These are phyloP conservation scores for Bungarus multicinctus DNA, from an alignment of 2,113 vertebrate genomes.

Conservation along the genomic window DNA sequence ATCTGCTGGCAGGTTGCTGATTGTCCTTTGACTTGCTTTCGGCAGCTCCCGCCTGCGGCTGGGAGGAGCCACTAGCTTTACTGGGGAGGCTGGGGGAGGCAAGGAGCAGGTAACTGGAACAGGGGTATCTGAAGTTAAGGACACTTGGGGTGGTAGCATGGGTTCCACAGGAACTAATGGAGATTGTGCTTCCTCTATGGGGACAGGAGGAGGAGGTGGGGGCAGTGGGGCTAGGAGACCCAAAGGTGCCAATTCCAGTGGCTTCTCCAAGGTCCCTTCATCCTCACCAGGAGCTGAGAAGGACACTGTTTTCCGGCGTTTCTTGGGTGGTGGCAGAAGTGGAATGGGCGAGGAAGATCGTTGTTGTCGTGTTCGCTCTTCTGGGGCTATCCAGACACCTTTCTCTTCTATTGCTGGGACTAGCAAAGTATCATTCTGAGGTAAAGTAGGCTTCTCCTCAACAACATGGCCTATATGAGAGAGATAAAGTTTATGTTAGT, in stretches of 20 bases:
- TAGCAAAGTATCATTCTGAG: constrained; percentile 17
- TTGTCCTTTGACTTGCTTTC: constrained; percentile 76
- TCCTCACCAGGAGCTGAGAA: constrained; percentile 78
- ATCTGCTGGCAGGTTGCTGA: constrained; percentile 86
- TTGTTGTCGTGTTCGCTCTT: constrained; percentile 8
- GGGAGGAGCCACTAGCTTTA: constrained; percentile 8
- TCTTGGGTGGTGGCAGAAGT: constrained; percentile 85
- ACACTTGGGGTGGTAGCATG: neutral
- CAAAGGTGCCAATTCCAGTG: neutral
- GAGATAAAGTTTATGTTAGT: neutral
- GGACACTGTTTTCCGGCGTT: constrained; percentile 86
- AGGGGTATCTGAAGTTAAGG: constrained; percentile 5
- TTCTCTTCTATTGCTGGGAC: constrained; percentile 38
- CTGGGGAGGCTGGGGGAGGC: constrained; percentile 39
- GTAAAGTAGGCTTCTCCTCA: constrained; percentile 27
- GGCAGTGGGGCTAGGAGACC: neutral
- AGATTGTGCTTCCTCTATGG: constrained; percentile 15
- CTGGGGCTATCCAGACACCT: constrained; percentile 37
- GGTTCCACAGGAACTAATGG: constrained; percentile 11
- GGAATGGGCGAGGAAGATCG: constrained; percentile 72
- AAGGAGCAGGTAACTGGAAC: neutral
- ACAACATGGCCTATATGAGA: constrained; percentile 28
- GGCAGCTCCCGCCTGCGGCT: constrained; percentile 39
- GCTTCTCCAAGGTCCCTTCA: constrained; percentile 31
- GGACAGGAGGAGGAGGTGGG: neutral